phyloP scores from a whole-genome alignment of 2,113 vertebrate species.

The Grammomys surdaster region DNA sequence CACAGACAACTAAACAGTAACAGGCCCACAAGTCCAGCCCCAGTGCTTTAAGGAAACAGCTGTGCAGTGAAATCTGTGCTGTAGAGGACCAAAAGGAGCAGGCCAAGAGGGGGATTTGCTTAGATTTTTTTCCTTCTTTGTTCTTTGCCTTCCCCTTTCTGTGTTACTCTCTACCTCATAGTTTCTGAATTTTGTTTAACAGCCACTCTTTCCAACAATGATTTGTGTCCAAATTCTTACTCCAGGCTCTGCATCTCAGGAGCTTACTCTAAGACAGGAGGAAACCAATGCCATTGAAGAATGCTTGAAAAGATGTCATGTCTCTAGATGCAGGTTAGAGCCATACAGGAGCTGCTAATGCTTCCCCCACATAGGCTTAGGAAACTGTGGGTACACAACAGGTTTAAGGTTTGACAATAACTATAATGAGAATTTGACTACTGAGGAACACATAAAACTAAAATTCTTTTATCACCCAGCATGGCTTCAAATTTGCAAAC shows the following conservation, averaged over 20 bases:
- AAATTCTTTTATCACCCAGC: background rate
- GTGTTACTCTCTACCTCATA: background rate
- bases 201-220: background rate
- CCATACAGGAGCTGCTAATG: background rate
- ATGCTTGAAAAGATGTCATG: rapidly evolving
- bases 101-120: background rate
- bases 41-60: background rate
- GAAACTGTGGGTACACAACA: background rate
- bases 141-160: background rate
- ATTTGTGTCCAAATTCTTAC: background rate
- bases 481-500: background rate
- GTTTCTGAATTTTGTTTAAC: background rate
- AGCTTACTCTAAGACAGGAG: background rate
- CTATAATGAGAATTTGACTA: background rate
- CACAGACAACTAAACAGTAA: background rate
- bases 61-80: background rate
- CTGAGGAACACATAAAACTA: background rate
- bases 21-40: background rate
- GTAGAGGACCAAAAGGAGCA: background rate
- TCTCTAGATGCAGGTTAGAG: background rate
- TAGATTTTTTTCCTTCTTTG: background rate
- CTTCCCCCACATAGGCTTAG: background rate
- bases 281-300: background rate
- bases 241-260: background rate
- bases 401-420: background rate